Conservation (phyloP, 2,797 vertebrate genomes). For the Hypotaenidia okinawae region DNA sequence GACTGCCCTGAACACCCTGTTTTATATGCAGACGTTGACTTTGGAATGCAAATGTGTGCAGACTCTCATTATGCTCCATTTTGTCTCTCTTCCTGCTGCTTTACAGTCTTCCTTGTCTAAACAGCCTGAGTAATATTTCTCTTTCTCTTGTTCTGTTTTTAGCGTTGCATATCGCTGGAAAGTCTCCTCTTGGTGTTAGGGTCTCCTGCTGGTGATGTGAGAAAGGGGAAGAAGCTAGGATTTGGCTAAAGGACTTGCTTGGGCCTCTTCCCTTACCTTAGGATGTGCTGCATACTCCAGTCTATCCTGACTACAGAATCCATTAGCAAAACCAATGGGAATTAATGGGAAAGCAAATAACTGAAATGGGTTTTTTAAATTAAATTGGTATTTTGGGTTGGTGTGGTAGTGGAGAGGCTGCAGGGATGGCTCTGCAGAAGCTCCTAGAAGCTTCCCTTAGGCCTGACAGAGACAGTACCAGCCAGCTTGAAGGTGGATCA, state of each 20-base stretch:
- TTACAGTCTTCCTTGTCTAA: background rate
- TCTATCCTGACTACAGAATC: background rate
- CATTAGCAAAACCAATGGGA: background rate
- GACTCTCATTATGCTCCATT: background rate
- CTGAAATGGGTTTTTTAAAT: background rate
- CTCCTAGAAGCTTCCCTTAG: too few species aligned
- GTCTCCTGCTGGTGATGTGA: background rate
- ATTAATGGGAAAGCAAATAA: background rate
- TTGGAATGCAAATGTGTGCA: slow-evolving; percentile 29
- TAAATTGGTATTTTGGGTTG: background rate
- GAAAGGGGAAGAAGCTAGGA: background rate
- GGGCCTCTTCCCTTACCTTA: background rate
- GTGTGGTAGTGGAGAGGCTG: too few species aligned
- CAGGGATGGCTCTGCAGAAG: too few species aligned
- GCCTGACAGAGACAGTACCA: too few species aligned
- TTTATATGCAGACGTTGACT: background rate
- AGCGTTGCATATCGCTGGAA: background rate
- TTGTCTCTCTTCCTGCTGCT: background rate
- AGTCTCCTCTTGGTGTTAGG: background rate
- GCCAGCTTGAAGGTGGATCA: too few species aligned
- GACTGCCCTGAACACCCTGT: background rate
- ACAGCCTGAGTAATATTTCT: background rate
- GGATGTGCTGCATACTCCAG: too few species aligned
- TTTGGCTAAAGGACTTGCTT: background rate
- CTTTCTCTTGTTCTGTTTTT: background rate